These are phyloP conservation scores for Gorsachius magnificus DNA, from an alignment of 2,797 vertebrate genomes.

Conservation along the genomic window DNA sequence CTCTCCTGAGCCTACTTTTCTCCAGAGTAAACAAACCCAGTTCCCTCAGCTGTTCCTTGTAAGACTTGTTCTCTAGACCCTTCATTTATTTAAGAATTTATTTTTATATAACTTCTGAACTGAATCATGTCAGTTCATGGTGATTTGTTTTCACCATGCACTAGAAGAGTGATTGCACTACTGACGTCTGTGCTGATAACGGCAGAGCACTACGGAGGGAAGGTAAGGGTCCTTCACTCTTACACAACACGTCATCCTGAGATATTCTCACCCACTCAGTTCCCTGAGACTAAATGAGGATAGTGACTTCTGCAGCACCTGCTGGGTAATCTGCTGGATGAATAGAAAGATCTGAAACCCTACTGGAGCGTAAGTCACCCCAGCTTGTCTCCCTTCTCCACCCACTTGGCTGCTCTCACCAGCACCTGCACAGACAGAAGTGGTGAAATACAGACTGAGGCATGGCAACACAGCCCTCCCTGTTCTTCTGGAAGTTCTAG, in stretches of 20 bases:
- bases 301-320: not conserved
- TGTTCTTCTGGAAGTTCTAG: not conserved
- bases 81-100: not conserved
- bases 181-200: not conserved
- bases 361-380: not conserved
- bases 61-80: not conserved
- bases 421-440: not conserved
- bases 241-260: fast-evolving
- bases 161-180: not conserved
- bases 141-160: not conserved
- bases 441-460: not conserved
- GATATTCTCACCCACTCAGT: not conserved
- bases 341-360: not conserved
- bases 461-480: not conserved
- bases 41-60: not conserved
- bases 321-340: not conserved
- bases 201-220: not conserved
- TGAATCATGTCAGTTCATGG: not conserved
- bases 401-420: not conserved
- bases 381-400: not conserved
- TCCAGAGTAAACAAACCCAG: not conserved
- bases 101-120: not conserved
- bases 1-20: not conserved
- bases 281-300: not conserved
- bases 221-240: not conserved